Conservation (phyloP, 2,113 vertebrate genomes). For the Oxygymnocypris stewartii region DNA sequence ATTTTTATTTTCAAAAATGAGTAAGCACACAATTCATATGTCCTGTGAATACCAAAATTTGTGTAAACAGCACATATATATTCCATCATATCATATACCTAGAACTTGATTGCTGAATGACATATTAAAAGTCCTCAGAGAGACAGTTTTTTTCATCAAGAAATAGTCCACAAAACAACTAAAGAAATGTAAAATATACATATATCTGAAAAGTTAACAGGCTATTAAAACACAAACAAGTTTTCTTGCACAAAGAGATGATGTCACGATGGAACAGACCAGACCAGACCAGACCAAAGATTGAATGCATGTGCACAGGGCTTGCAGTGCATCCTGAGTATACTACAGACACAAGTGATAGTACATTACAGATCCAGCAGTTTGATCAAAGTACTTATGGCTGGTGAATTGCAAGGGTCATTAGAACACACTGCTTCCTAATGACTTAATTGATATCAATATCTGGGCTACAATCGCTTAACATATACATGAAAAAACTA, state of each 20-base stretch:
- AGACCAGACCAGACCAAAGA: constrained; percentile 60
- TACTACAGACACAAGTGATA: not conserved
- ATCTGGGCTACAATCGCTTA: not conserved
- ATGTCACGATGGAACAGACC: constrained; percentile 65
- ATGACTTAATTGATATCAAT: not conserved
- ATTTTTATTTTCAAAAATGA: constrained; percentile 90
- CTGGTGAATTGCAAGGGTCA: not conserved
- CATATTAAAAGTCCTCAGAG: constrained; percentile 84
- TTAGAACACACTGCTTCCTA: not conserved
- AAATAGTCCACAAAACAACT: constrained; percentile 73
- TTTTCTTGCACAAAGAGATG: constrained; percentile 70
- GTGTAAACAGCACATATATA: constrained; percentile 78
- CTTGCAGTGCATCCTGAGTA: constrained; percentile 50
- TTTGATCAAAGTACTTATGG: not conserved
- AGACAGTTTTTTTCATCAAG: constrained; percentile 62
- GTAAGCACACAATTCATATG: constrained; percentile 76
- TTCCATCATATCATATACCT: constrained; percentile 83
- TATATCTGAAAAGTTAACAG: constrained; percentile 77
- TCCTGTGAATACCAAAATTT: constrained; percentile 80
- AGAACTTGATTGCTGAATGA: constrained; percentile 78
- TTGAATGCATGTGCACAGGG: constrained; percentile 68
- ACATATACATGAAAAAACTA: not conserved
- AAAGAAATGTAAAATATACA: constrained; percentile 70
- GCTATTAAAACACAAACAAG: constrained; percentile 68
- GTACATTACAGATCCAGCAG: not conserved